These are phyloP conservation scores for Noctua comes DNA, from an alignment of 2,888 invertebrate genomes.

Conservation along the genomic window DNA sequence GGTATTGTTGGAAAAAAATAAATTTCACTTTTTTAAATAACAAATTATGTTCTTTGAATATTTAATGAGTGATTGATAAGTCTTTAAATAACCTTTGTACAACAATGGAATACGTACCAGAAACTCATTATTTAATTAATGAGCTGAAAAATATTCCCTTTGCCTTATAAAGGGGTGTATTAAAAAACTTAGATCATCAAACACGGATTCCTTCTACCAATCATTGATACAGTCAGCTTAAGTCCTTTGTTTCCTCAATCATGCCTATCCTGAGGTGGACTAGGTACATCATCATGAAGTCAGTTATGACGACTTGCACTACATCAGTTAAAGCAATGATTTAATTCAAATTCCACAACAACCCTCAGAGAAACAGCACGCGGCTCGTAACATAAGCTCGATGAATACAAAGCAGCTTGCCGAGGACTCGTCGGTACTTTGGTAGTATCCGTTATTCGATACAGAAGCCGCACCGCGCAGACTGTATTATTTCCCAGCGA, in stretches of 20 bases:
- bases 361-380: conserved; percentile 30
- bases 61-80: no score
- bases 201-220: background rate
- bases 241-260: background rate
- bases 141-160: no score
- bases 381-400: conserved; percentile 57
- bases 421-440: conserved; percentile 60
- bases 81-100: no score
- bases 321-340: conserved; percentile 5
- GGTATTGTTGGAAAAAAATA: no score
- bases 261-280: background rate
- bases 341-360: conserved; percentile 33
- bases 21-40: no score
- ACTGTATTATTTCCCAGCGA: conserved; percentile 37
- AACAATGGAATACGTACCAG: no score
- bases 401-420: conserved; percentile 57
- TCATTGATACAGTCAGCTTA: background rate
- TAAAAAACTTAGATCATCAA: background rate
- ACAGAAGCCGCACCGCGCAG: conserved; percentile 74
- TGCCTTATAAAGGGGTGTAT: no score
- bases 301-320: background rate
- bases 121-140: no score
- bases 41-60: no score
- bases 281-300: background rate
- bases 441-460: conserved; percentile 68